A percentile compares a stretch with the other conserved stretches of the same genome.
Conservation (phyloP, 2,113 vertebrate species). For the Vicugna pacos region DNA sequence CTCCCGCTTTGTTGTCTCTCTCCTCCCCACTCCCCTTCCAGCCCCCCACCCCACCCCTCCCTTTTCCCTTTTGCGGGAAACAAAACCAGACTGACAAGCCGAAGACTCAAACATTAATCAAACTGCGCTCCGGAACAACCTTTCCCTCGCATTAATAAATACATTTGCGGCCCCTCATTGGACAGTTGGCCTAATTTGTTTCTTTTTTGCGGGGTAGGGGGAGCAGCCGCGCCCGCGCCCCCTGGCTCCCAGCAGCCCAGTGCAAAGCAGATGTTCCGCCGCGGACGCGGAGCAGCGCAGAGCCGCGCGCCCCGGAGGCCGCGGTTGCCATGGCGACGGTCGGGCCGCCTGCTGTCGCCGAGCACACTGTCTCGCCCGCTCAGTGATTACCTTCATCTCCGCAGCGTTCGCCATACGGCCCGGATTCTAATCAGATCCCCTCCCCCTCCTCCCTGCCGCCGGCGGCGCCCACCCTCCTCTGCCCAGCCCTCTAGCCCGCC, state of each 20-base stretch:
- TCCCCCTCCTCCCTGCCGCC: slow-evolving; percentile 41
- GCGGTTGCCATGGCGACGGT: slow-evolving; percentile 84
- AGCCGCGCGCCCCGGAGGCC: slow-evolving; percentile 86
- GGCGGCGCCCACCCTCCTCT: slow-evolving; percentile 27
- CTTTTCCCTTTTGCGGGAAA: slow-evolving; percentile 82
- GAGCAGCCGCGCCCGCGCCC: slow-evolving; percentile 66
- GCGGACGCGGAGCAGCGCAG: slow-evolving; percentile 78
- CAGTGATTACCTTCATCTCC: slow-evolving; percentile 86
- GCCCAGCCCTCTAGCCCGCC: slow-evolving; percentile 16
- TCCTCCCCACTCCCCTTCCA: slow-evolving; percentile 52
- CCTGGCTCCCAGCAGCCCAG: slow-evolving; percentile 87
- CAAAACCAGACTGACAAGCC: slow-evolving; percentile 90
- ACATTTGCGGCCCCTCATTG: slow-evolving; percentile 87
- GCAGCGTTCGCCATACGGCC: slow-evolving; percentile 82
- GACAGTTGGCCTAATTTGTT: slow-evolving; percentile 88
- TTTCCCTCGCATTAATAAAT: slow-evolving; percentile 90
- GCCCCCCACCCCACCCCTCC: neutral
- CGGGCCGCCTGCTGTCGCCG: slow-evolving; percentile 85
- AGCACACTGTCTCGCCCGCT: slow-evolving; percentile 84
- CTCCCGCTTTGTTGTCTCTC: slow-evolving; percentile 88
- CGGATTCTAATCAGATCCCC: slow-evolving; percentile 83
- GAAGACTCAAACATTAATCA: slow-evolving; percentile 94
- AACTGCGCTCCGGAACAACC: slow-evolving; percentile 91
- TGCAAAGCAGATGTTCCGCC: slow-evolving; percentile 89
- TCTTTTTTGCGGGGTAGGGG: slow-evolving; percentile 76